These are phyloP conservation scores for Apodemus agrarius DNA, from an alignment of 2,797 vertebrate genomes.

Conservation along the genomic window DNA sequence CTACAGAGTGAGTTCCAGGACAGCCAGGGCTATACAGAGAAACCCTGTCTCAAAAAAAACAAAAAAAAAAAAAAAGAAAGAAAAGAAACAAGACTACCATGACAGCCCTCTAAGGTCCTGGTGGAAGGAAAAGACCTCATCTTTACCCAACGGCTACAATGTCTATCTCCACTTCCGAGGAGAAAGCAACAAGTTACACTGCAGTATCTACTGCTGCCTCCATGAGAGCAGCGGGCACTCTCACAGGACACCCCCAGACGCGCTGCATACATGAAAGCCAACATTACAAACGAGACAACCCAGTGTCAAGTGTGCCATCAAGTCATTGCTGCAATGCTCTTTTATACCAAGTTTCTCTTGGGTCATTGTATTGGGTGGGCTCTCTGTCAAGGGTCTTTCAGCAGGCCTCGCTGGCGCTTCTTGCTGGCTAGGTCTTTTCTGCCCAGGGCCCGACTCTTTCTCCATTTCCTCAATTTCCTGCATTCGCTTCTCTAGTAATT, in stretches of 20 bases:
- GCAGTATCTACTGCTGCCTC: slow-evolving; percentile 52
- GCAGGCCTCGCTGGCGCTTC: slow-evolving; percentile 89
- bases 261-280: slow-evolving; percentile 55
- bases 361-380: slow-evolving; percentile 89
- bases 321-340: slow-evolving; percentile 73
- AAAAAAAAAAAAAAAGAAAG: no score
- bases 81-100: slow-evolving; percentile 51
- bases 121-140: slow-evolving; percentile 50
- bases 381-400: slow-evolving; percentile 87
- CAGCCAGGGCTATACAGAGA: no score
- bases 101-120: slow-evolving; percentile 40
- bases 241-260: slow-evolving; percentile 70
- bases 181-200: slow-evolving; percentile 66
- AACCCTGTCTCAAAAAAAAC: no score
- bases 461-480: slow-evolving; percentile 97
- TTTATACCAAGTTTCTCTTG: slow-evolving; percentile 87
- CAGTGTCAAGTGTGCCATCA: slow-evolving; percentile 63
- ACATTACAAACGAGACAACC: slow-evolving; percentile 69
- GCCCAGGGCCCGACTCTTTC: slow-evolving; percentile 90
- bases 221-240: slow-evolving; percentile 40
- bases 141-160: slow-evolving; percentile 60
- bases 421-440: slow-evolving; percentile 92
- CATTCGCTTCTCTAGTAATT: slow-evolving; percentile 95
- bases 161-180: slow-evolving; percentile 47
- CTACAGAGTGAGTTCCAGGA: no score